These are phyloP conservation scores for Allygus modestus DNA, from an alignment of 2,888 invertebrate genomes.

Conservation along the genomic window DNA sequence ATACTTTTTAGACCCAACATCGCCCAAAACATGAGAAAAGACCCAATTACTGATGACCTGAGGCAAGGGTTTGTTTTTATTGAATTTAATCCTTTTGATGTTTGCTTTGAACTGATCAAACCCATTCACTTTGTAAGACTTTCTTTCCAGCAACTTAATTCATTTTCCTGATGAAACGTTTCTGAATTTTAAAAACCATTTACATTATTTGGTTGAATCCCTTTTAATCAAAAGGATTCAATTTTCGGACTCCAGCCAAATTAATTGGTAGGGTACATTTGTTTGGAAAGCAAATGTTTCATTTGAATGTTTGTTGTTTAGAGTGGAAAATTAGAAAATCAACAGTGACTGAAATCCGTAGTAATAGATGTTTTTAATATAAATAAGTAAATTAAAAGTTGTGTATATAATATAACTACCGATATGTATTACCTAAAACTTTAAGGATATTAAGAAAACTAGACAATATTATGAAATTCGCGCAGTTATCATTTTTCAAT, in stretches of 20 bases:
- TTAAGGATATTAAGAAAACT: too few relatives aligned
- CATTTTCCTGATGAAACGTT: constrained; percentile 15
- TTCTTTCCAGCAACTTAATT: constrained; percentile 26
- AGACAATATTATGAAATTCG: too few relatives aligned
- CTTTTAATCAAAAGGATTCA: constrained; percentile 6
- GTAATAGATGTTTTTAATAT: too few relatives aligned
- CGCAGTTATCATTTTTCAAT: too few relatives aligned
- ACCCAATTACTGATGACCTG: constrained; percentile 32
- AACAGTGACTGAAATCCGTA: too few relatives aligned
- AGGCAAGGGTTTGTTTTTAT: constrained; percentile 40
- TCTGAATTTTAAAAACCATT: background rate
- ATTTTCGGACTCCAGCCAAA: background rate
- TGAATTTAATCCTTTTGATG: constrained; percentile 48
- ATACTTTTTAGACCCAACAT: background rate
- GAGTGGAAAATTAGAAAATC: too few relatives aligned
- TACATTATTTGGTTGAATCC: background rate
- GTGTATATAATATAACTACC: too few relatives aligned
- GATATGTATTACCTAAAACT: too few relatives aligned
- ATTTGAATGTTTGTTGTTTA: too few relatives aligned
- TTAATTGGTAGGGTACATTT: too few relatives aligned
- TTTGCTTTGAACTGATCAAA: constrained; percentile 43
- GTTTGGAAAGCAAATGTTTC: too few relatives aligned
- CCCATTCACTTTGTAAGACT: constrained; percentile 16
- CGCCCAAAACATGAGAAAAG: constrained; percentile 16
- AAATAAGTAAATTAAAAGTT: too few relatives aligned